Evolutionary conservation across 2,113 vertebrate species (phyloP), one percentile per base, ranked within the genome.

Genomic region (Deroptyus accipitrinus): DNA sequence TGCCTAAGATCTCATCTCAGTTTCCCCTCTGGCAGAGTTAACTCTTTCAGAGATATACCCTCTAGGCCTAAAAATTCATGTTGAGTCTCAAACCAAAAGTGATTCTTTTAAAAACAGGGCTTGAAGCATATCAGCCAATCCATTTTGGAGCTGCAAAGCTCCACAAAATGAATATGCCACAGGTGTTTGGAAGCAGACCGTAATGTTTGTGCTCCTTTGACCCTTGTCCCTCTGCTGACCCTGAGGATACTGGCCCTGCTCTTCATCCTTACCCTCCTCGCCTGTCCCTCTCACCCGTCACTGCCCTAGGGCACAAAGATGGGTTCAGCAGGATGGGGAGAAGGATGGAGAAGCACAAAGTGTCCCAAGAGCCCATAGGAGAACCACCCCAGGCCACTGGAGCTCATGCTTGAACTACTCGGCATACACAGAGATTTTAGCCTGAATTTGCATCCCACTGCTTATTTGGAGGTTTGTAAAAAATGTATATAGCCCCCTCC

Each of bases 371-470:
- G 30, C 51, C 51, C 1, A 0, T 0, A 1, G 31, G 12, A 84
- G 28, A 54, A 52, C 30, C 28, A 20, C 5, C 18, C 16, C 0
- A 0, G 9, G 35, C 9, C n/a, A 70, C 24, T 1, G 1, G 68
- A 68, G 35, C 46, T 73, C 54, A 23, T 0, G 0, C 31, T 44
- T 61, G 35, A 52, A 41, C 9, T 0, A 1, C 68, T 55, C 31
- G 20, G 75, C 35, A 30, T 5, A 11, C 31, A 11, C 27, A 46
- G 59, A 27, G 28, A 24, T 7, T 62, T 81, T 10, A 55, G 59
- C 41, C 24, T 73, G 66, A 30, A 39, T 35, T 44, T 61, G 24
- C 20, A 31, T 39, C 37, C 74, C 3, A 23, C 33, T n/a, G 33
- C 33, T 59, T 59, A n/a, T 59, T 59, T 59, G 55, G 33, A 59